Conservation (phyloP, 2,888 invertebrate genomes). For the Romanomermis culicivorax region DNA sequence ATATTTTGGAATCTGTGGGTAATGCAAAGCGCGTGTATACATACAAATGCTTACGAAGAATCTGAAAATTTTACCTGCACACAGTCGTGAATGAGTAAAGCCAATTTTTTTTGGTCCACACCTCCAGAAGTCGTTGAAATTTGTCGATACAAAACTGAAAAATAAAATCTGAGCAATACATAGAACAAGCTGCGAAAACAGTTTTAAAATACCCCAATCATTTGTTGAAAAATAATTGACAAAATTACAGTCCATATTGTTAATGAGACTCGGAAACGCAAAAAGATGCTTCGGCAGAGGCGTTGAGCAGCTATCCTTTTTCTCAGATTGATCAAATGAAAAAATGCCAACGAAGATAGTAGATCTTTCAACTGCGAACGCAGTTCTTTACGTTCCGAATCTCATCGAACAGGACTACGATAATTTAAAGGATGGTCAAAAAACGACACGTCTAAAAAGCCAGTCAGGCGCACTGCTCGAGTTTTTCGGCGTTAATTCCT, state of each 20-base stretch:
- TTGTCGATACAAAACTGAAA: conserved; percentile 66
- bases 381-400: too few relatives aligned
- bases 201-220: too few relatives aligned
- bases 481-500: too few relatives aligned
- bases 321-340: too few relatives aligned
- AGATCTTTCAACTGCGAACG: too few relatives aligned
- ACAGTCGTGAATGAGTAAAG: conserved; percentile 78
- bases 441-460: too few relatives aligned
- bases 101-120: conserved; percentile 78
- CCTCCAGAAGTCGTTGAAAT: conserved; percentile 81
- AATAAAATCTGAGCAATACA: conserved; percentile 15
- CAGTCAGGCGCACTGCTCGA: too few relatives aligned
- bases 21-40: not conserved
- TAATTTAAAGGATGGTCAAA: too few relatives aligned
- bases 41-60: not conserved
- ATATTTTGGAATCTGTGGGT: conserved; percentile 52
- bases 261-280: conserved; percentile 7
- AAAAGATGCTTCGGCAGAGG: conserved; percentile 4
- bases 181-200: too few relatives aligned
- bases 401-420: too few relatives aligned
- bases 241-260: conserved; percentile 2
- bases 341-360: too few relatives aligned
- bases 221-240: too few relatives aligned
- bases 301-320: conserved; percentile 1
- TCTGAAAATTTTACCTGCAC: conserved; percentile 57